Percentiles rank a stretch among this genome's conserved stretches.
Conservation (phyloP, 2,113 vertebrate genomes). For the Vombatus ursinus region DNA sequence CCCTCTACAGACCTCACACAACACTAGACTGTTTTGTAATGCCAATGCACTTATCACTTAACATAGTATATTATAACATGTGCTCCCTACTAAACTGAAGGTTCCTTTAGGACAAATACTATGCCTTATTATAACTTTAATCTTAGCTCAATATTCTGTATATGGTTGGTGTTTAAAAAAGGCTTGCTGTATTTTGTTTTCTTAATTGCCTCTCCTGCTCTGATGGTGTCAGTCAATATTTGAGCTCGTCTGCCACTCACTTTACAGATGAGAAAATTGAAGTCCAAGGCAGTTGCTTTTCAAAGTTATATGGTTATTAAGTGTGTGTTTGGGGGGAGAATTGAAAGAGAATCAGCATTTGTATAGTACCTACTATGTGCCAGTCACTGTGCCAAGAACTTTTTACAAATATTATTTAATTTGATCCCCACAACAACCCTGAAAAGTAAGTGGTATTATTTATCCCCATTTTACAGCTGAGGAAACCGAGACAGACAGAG, state of each 20-base stretch:
- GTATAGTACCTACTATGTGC: too few species aligned
- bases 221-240: not conserved
- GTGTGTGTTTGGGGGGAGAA: too few species aligned
- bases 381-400: too few species aligned
- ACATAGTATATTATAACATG: not conserved
- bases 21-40: not conserved
- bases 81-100: not conserved
- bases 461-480: too few species aligned
- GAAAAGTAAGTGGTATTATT: too few species aligned
- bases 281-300: too few species aligned
- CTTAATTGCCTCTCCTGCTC: not conserved
- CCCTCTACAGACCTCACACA: not conserved
- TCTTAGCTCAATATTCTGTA: not conserved
- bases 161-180: not conserved
- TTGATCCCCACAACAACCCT: too few species aligned
- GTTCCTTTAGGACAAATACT: not conserved
- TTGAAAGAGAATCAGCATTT: too few species aligned
- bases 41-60: not conserved
- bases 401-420: too few species aligned
- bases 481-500: not conserved
- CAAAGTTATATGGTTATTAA: too few species aligned
- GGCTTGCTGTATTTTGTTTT: not conserved
- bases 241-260: not conserved
- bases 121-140: not conserved
- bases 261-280: too few species aligned